phyloP scores from a whole-genome alignment of 2,113 vertebrate species.

The Phoenicopterus ruber region DNA sequence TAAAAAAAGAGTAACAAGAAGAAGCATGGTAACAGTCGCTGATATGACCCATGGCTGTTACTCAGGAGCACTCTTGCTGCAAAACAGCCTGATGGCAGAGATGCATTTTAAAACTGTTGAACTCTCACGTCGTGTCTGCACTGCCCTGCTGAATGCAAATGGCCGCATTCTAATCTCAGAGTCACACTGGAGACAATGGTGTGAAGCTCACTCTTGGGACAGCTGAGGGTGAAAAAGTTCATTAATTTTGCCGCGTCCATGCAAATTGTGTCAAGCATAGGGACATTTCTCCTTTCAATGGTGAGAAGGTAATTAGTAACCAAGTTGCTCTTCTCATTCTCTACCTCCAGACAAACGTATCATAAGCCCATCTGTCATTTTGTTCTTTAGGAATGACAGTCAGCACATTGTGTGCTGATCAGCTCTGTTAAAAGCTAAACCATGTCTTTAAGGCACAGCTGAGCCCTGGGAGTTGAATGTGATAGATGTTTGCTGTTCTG shows the following conservation, averaged over 20 bases:
- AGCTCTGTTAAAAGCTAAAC: slow-evolving; percentile 17
- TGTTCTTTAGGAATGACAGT: slow-evolving; percentile 31
- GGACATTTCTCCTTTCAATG: neutral
- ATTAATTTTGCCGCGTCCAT: neutral
- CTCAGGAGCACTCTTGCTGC: neutral
- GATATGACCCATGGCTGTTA: neutral
- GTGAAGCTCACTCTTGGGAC: neutral
- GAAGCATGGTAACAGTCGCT: neutral
- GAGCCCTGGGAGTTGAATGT: neutral
- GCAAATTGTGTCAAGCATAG: neutral
- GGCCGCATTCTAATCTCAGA: neutral
- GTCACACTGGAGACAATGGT: neutral
- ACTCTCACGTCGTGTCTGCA: neutral
- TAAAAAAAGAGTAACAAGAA: neutral
- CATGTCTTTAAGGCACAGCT: slow-evolving; percentile 15
- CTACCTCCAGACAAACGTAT: neutral
- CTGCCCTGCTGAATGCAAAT: neutral
- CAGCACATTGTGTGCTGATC: slow-evolving; percentile 4
- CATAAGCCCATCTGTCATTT: slow-evolving; percentile 52
- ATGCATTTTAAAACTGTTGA: neutral
- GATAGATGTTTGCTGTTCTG: slow-evolving; percentile 21
- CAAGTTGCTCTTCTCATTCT: neutral
- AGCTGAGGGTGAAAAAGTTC: neutral
- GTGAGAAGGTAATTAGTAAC: slow-evolving; percentile 28
- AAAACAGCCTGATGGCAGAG: neutral